Evolutionary conservation across 1,140 invertebrate genomes (phyloP), one percentile per base, ranked within the genome.

Genomic region (Apis florea): DNA sequence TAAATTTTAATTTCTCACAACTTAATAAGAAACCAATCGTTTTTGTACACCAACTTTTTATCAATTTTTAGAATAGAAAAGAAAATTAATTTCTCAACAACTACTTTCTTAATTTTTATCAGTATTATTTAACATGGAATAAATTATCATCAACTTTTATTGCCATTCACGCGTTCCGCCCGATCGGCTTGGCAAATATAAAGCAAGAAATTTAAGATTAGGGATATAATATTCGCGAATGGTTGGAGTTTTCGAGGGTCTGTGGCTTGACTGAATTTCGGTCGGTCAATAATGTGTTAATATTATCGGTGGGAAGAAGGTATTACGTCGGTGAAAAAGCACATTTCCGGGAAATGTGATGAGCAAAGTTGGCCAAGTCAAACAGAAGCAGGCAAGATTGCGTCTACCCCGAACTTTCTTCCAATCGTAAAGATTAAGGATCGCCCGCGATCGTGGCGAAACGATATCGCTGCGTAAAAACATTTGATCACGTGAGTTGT

Each of bases 301-400:
- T 63, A 53, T 53, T 15, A 63, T 71, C 47, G 21, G 49, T 0
- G 19, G 1, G 8, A 12, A 49, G 17, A 8, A 31, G 49, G 31
- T 61, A 47, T 53, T 31, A 40, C 53, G 56, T 13, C 21, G 31
- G 49, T 71, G 24, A 19, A 24, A 13, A 24, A 63, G 26, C 21
- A 40, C 49, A 19, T 54, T 61, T 11, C 40, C 40, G 12, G 31
- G 8, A 5, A 4, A 61, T 17, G 15, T 4, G 47, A 79, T 21
- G 77, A 78, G 21, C 47, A 51, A 58, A 69, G 75, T 78, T 78
- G 12, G 13, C n/a, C 10, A 51, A 69, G 66, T 78, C 53, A 69
- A 69, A 78, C 19, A 68, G 66, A 59, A 69, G n/a, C 64, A 6
- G 24, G n/a, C n/a, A 12, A 51, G 66, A 78, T 78, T 61, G 53